Conservation (phyloP, 2,888 invertebrate species). For the Volucella inflata region DNA sequence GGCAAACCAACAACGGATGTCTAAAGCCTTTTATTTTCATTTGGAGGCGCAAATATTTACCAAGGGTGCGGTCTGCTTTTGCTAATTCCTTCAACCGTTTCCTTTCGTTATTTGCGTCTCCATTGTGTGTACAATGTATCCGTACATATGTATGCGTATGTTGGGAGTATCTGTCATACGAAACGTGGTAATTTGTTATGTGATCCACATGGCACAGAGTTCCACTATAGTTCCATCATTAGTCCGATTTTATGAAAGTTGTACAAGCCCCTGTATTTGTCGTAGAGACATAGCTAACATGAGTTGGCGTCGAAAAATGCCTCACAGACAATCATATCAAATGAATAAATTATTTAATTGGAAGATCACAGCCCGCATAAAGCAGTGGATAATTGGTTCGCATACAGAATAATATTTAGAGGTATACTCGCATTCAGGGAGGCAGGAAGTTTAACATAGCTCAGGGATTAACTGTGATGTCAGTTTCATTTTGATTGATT, state of each 20-base stretch:
- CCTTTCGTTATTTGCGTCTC: conserved; percentile 6
- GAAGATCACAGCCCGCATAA: conserved; percentile 16
- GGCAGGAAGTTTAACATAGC: conserved; percentile 1
- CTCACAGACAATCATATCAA: conserved; percentile 43
- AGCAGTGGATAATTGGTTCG: conserved; percentile 44
- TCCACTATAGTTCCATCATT: too few species aligned
- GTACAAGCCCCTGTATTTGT: too few species aligned
- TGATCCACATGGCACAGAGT: conserved; percentile 20
- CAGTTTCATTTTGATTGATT: conserved; percentile 34
- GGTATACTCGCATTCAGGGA: neutral
- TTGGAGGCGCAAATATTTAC: conserved; percentile 14
- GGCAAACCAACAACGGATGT: conserved; percentile 1
- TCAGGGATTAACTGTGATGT: neutral
- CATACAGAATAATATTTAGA: neutral
- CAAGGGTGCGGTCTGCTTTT: conserved; percentile 41
- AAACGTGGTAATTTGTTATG: conserved; percentile 26
- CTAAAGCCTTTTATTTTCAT: conserved; percentile 31
- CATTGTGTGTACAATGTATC: neutral
- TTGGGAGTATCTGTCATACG: neutral
- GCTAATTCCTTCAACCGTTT: conserved; percentile 38
- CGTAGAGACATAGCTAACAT: too few species aligned
- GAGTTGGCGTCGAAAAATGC: neutral
- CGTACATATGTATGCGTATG: neutral
- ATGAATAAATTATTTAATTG: conserved; percentile 60
- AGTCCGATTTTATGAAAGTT: too few species aligned